A percentile compares a stretch with the other conserved stretches of the same genome.
These are phyloP conservation scores for Xestia xanthographa DNA, from an alignment of 2,888 invertebrate species.

Conservation along the genomic window DNA sequence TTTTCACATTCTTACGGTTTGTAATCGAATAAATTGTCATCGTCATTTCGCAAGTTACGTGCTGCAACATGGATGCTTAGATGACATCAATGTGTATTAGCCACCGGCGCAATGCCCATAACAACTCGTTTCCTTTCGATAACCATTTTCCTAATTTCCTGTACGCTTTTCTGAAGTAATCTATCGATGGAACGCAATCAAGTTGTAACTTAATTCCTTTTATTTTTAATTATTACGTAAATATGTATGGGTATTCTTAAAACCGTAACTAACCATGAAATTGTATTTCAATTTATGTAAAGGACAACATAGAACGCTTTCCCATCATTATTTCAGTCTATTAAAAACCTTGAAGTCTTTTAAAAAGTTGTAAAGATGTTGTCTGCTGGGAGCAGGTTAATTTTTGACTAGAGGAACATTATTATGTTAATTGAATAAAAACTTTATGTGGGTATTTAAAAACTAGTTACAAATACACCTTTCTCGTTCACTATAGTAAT, in stretches of 20 bases:
- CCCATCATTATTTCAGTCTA: neutral
- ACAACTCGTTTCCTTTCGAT: slow-evolving; percentile 30
- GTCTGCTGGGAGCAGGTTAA: too few relatives aligned
- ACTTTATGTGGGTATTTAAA: too few relatives aligned
- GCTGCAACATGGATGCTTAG: slow-evolving; percentile 9
- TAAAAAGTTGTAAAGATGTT: too few relatives aligned
- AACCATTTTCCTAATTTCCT: slow-evolving; percentile 30
- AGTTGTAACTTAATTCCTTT: neutral
- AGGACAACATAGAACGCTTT: neutral
- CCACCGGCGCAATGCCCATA: slow-evolving; percentile 8
- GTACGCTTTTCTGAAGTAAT: neutral
- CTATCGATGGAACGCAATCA: neutral
- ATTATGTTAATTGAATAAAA: too few relatives aligned
- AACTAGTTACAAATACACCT: too few relatives aligned
- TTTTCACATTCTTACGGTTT: neutral
- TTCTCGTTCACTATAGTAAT: too few relatives aligned
- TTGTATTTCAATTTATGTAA: neutral
- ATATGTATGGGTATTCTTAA: neutral
- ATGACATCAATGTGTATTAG: slow-evolving; percentile 8
- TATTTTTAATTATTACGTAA: neutral
- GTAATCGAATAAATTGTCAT: neutral
- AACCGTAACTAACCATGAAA: neutral
- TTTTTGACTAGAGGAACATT: too few relatives aligned
- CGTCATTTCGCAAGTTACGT: slow-evolving; percentile 2
- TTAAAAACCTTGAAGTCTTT: too few relatives aligned